Conservation (phyloP, 1,140 invertebrate genomes). For the Drosophila carrolli region DNA sequence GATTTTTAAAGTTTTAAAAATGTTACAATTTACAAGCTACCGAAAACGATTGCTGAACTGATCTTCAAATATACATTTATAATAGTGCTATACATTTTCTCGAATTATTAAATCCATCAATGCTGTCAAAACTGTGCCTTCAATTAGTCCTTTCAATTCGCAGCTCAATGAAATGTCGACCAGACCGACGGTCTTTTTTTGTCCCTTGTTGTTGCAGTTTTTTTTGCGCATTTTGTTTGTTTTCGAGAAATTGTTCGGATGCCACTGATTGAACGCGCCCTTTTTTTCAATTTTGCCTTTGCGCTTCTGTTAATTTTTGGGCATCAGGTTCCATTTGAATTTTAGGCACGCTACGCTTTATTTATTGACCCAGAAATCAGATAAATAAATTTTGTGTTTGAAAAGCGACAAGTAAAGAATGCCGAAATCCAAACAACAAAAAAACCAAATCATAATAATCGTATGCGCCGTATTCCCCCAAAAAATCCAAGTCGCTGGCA, state of each 20-base stretch:
- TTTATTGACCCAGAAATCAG: slow-evolving; percentile 81
- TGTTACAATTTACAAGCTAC: too few species aligned
- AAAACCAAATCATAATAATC: slow-evolving; percentile 72
- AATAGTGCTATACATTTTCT: not conserved
- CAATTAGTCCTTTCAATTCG: slow-evolving; percentile 27
- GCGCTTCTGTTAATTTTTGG: slow-evolving; percentile 42
- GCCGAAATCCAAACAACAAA: slow-evolving; percentile 26
- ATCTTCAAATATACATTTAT: not conserved
- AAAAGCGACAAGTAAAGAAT: slow-evolving; percentile 45
- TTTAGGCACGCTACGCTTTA: slow-evolving; percentile 77
- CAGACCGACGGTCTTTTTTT: slow-evolving; percentile 4
- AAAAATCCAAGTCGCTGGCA: slow-evolving; percentile 10
- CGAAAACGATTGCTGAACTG: too few species aligned
- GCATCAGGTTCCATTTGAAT: slow-evolving; percentile 67
- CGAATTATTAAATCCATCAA: slow-evolving; percentile 4
- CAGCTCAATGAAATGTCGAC: slow-evolving; percentile 45
- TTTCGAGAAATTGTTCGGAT: slow-evolving; percentile 77
- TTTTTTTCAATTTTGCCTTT: slow-evolving; percentile 43
- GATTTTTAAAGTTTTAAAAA: not conserved
- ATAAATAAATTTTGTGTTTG: slow-evolving; percentile 73
- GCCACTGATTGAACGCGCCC: slow-evolving; percentile 66
- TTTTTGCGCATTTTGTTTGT: slow-evolving; percentile 55
- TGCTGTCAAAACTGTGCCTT: slow-evolving; percentile 19
- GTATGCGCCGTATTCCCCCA: slow-evolving; percentile 53
- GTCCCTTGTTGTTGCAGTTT: slow-evolving; percentile 1